Evolutionary conservation across 2,888 invertebrate species (phyloP).

Genomic region (Cabera pusaria): DNA sequence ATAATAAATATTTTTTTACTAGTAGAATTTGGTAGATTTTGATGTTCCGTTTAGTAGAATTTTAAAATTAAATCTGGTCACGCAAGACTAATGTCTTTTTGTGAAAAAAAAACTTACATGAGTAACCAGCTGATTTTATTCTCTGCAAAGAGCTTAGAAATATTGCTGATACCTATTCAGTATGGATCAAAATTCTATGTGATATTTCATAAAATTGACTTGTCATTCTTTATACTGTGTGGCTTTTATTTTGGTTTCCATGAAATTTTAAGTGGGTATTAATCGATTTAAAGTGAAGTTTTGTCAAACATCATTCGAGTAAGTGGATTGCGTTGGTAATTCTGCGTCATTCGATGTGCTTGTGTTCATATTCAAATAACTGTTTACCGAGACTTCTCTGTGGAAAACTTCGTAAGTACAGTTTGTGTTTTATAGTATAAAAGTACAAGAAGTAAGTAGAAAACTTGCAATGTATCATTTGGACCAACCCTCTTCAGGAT

Average conservation of each 20-base stretch:
- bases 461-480: too few relatives aligned
- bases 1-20: too few relatives aligned
- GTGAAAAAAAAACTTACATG: slow-evolving; percentile 55
- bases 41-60: too few relatives aligned
- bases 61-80: too few relatives aligned
- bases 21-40: too few relatives aligned
- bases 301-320: slow-evolving; percentile 64
- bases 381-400: slow-evolving; percentile 17
- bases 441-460: too few relatives aligned
- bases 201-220: slow-evolving; percentile 53
- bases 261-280: slow-evolving; percentile 53
- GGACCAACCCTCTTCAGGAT: too few relatives aligned
- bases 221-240: slow-evolving; percentile 62
- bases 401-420: slow-evolving; percentile 41
- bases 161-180: slow-evolving; percentile 62
- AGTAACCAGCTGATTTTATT: slow-evolving; percentile 78
- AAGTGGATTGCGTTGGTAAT: slow-evolving; percentile 59
- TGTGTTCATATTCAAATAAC: slow-evolving; percentile 14
- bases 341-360: slow-evolving; percentile 65
- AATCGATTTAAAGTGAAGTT: slow-evolving; percentile 67
- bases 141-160: slow-evolving; percentile 62
- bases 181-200: slow-evolving; percentile 78
- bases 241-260: slow-evolving; percentile 48
- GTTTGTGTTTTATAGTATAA: too few relatives aligned
- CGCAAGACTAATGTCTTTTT: too few relatives aligned